A percentile compares a stretch with the other conserved stretches of the same genome.
phyloP scores from a whole-genome alignment of 2,113 vertebrate species.

The Pollachius pollachius region DNA sequence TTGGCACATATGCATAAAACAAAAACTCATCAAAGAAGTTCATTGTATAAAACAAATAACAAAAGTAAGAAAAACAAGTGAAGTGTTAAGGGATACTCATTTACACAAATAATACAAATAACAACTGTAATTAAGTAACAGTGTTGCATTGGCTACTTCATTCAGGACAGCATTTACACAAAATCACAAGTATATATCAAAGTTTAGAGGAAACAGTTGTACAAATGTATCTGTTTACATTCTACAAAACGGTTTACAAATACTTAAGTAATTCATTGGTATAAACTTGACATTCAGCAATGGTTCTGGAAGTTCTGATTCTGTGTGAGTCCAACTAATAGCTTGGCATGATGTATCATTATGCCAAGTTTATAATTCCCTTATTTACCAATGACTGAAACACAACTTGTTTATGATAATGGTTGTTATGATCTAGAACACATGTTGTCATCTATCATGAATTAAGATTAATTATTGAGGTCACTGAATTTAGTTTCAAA shows the following conservation, averaged over 20 bases:
- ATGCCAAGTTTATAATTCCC: background rate
- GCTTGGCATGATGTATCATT: conserved; percentile 2
- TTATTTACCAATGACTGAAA: too few species aligned
- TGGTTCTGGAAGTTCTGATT: background rate
- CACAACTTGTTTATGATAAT: too few species aligned
- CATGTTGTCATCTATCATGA: conserved; percentile 2
- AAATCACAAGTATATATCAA: conserved; percentile 47
- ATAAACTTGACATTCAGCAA: conserved; percentile 6
- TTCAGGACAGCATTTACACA: conserved; percentile 54
- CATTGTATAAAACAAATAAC: conserved; percentile 41
- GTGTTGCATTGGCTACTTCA: conserved; percentile 68
- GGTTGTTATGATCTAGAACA: conserved; percentile 3
- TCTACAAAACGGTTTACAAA: conserved; percentile 31
- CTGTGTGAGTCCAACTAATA: conserved; percentile 13
- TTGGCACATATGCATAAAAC: conserved; percentile 47
- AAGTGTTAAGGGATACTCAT: conserved; percentile 41
- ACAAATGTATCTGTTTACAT: conserved; percentile 35
- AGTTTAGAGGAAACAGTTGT: conserved; percentile 29
- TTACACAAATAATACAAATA: conserved; percentile 39
- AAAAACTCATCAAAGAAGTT: conserved; percentile 28
- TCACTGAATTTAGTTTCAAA: background rate
- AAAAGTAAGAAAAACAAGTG: conserved; percentile 46
- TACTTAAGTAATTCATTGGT: conserved; percentile 32
- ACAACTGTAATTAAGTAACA: conserved; percentile 60
- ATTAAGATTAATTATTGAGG: background rate